A percentile compares a stretch with the other conserved stretches of the same genome.
Conservation (phyloP, 2,797 vertebrate species). For the Glossophaga mutica region DNA sequence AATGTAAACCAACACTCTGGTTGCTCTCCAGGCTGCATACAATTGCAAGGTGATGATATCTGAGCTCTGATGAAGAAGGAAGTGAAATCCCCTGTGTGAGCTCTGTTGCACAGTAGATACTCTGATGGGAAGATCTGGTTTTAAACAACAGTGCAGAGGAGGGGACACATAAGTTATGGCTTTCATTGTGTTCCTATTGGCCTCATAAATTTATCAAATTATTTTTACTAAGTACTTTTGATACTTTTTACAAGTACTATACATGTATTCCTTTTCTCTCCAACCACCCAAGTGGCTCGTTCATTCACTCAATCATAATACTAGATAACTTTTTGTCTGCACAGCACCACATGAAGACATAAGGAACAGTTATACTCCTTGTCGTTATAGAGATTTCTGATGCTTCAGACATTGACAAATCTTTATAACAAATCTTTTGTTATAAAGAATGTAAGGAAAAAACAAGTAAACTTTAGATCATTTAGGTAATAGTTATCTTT, state of each 20-base stretch:
- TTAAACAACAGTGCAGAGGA: neutral
- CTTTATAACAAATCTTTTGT: neutral
- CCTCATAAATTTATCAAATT: neutral
- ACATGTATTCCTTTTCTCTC: neutral
- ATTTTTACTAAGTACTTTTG: neutral
- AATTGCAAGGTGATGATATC: constrained; percentile 27
- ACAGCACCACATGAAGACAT: neutral
- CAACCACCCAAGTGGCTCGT: neutral
- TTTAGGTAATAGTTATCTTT: neutral
- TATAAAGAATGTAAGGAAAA: neutral
- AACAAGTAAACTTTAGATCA: neutral
- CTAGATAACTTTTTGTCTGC: neutral
- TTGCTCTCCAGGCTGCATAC: neutral
- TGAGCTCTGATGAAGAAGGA: neutral
- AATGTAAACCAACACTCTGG: constrained; percentile 8
- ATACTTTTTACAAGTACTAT: neutral
- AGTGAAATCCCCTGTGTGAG: neutral
- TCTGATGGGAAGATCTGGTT: neutral
- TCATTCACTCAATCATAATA: neutral
- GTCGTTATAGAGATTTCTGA: neutral
- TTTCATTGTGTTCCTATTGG: neutral
- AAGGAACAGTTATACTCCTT: neutral
- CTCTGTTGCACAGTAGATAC: neutral
- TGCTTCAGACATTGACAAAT: neutral
- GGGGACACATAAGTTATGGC: neutral